Percentiles rank a stretch among this genome's conserved stretches.
These are phyloP conservation scores for Ecdyonurus torrentis DNA, from an alignment of 2,888 invertebrate genomes.

Conservation along the genomic window DNA sequence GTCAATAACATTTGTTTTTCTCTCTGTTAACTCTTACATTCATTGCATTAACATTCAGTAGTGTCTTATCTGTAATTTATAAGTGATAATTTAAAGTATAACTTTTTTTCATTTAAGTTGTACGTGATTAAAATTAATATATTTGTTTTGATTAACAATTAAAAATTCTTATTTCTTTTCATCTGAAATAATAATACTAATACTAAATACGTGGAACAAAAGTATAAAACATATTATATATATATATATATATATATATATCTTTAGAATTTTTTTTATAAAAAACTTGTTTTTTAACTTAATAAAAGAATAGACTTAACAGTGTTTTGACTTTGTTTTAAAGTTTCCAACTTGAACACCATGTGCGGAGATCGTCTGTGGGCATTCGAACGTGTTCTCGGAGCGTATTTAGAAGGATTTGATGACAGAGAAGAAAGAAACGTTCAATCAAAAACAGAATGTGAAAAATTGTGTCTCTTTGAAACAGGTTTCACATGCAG, in stretches of 20 bases:
- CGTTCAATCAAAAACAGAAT: slow-evolving; percentile 26
- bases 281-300: background rate
- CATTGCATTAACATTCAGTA: too few species aligned
- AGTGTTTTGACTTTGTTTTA: background rate
- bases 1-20: slow-evolving; percentile 1
- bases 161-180: too few species aligned
- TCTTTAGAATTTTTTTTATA: background rate
- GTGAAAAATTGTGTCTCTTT: slow-evolving; percentile 30
- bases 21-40: slow-evolving; percentile 2
- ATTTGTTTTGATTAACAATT: too few species aligned
- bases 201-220: background rate
- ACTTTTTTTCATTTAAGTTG: background rate
- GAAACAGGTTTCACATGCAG: slow-evolving; percentile 32
- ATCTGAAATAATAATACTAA: background rate
- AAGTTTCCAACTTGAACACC: slow-evolving; percentile 24
- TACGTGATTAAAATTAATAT: too few species aligned
- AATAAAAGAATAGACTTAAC: too few species aligned
- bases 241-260: too few species aligned
- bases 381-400: slow-evolving; percentile 33
- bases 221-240: too few species aligned
- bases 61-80: too few species aligned
- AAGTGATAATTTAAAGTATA: too few species aligned
- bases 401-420: slow-evolving; percentile 26
- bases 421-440: slow-evolving; percentile 25
- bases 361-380: slow-evolving; percentile 28